These are phyloP conservation scores for Tricholaema leucomelas DNA, from an alignment of 2,113 vertebrate genomes.

Conservation along the genomic window DNA sequence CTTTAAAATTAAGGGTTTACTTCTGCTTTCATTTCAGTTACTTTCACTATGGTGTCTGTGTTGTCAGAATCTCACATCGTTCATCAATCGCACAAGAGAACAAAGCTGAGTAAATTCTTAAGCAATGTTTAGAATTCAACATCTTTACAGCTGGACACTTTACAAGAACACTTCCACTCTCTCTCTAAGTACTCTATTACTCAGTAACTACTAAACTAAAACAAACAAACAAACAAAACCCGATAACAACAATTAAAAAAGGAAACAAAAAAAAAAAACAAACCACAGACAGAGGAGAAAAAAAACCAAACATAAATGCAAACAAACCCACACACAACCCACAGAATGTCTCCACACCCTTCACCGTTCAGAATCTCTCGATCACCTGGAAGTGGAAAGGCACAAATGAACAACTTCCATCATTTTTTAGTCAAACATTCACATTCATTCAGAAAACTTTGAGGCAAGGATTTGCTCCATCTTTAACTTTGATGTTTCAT, in stretches of 20 bases:
- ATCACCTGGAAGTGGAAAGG: neutral
- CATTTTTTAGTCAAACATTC: neutral
- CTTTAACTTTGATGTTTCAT: neutral
- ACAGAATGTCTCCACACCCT: neutral
- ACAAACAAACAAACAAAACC: neutral
- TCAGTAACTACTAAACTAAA: neutral
- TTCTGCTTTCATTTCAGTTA: conserved; percentile 28
- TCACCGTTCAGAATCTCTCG: neutral
- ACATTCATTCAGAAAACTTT: neutral
- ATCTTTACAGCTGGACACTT: neutral
- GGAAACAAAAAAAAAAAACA: neutral
- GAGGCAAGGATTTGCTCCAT: neutral
- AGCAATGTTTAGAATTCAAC: neutral
- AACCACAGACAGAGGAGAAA: no score
- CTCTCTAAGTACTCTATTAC: neutral
- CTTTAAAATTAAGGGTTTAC: conserved; percentile 47
- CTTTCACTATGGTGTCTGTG: neutral
- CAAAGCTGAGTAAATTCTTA: conserved; percentile 6
- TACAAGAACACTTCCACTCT: neutral
- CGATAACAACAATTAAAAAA: neutral
- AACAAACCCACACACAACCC: neutral
- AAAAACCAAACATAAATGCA: neutral
- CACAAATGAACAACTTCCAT: neutral
- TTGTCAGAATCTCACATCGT: conserved; percentile 7
- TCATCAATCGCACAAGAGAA: neutral